phyloP scores from a whole-genome alignment of 2,797 vertebrate species.

The Miichthys miiuy region DNA sequence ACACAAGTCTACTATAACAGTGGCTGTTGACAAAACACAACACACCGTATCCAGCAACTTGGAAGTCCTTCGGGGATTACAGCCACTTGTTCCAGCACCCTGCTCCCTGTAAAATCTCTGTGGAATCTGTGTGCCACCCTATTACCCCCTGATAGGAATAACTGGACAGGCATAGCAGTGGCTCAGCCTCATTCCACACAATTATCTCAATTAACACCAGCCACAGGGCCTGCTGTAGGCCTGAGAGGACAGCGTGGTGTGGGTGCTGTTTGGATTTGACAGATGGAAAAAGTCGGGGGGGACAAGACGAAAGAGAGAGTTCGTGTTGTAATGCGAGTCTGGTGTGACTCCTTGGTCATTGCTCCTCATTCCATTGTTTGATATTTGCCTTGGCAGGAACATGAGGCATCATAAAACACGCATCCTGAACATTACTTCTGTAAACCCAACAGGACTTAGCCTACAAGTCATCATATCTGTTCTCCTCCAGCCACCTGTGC shows the following conservation, averaged over 20 bases:
- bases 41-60: slow-evolving; percentile 58
- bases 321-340: slow-evolving; percentile 47
- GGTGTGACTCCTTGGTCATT: slow-evolving; percentile 21
- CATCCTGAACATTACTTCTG: slow-evolving; percentile 58
- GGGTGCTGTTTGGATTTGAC: slow-evolving; percentile 46
- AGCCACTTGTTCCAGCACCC: slow-evolving; percentile 40
- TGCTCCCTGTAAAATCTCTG: slow-evolving; percentile 51
- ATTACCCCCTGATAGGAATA: slow-evolving; percentile 69
- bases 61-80: slow-evolving; percentile 48
- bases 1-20: slow-evolving; percentile 56
- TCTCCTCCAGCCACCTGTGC: slow-evolving; percentile 53
- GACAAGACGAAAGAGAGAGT: slow-evolving; percentile 5
- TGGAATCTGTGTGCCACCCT: slow-evolving; percentile 59
- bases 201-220: slow-evolving; percentile 75
- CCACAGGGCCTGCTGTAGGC: slow-evolving; percentile 17
- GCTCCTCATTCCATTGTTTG: slow-evolving; percentile 65
- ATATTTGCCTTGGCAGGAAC: slow-evolving; percentile 70
- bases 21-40: slow-evolving; percentile 78
- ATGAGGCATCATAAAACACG: slow-evolving; percentile 51
- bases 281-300: slow-evolving; percentile 34
- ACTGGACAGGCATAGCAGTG: slow-evolving; percentile 44
- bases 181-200: slow-evolving; percentile 65
- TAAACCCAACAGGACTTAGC: slow-evolving; percentile 33
- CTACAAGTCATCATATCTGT: background rate
- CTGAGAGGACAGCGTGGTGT: slow-evolving; percentile 32